These are phyloP conservation scores for Eulemur rubriventer DNA, from an alignment of 2,797 vertebrate genomes.

Conservation along the genomic window DNA sequence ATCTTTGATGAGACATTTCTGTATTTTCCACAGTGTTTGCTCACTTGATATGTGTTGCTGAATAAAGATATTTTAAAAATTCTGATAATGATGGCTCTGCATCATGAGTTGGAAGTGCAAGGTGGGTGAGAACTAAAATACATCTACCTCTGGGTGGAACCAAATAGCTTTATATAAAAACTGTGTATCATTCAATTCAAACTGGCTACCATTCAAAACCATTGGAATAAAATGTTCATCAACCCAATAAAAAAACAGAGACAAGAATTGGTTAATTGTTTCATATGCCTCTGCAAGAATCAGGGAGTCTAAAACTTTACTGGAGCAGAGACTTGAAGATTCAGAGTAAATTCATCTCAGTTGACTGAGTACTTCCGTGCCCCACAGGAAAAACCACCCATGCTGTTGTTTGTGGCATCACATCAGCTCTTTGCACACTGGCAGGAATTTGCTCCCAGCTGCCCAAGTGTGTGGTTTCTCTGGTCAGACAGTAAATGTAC, in stretches of 20 bases:
- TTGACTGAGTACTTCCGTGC: neutral
- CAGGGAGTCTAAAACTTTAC: neutral
- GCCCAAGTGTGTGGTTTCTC: constrained; percentile 35
- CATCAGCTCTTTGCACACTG: neutral
- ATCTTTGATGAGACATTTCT: neutral
- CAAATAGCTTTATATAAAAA: constrained; percentile 3
- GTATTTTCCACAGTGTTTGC: neutral
- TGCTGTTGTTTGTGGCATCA: neutral
- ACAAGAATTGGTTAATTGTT: neutral
- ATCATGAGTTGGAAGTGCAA: neutral
- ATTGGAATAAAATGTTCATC: neutral
- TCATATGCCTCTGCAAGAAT: neutral
- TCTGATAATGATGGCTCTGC: neutral
- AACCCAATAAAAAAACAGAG: neutral
- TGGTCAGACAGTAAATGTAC: constrained; percentile 23
- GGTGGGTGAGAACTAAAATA: neutral
- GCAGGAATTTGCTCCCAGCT: constrained; percentile 49
- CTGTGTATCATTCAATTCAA: neutral
- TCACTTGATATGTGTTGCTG: neutral
- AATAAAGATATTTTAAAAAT: constrained; percentile 34
- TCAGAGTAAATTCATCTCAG: neutral
- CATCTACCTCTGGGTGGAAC: neutral
- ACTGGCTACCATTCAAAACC: neutral
- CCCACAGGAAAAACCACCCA: neutral
- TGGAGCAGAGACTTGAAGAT: neutral